phyloP scores from a whole-genome alignment of 2,888 invertebrate genomes.

The Monoplex corrugatus region DNA sequence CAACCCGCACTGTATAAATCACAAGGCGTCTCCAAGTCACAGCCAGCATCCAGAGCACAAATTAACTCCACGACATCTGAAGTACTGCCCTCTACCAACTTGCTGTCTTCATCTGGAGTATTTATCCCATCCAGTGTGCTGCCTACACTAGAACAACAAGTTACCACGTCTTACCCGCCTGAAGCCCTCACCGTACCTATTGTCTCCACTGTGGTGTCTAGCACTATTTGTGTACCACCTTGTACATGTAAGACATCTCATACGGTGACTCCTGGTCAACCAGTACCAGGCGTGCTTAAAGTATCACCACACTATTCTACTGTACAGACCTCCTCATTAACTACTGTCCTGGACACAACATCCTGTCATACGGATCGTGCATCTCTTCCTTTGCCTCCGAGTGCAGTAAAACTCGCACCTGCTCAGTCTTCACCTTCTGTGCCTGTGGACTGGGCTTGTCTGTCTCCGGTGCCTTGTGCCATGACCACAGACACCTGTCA shows the following conservation, averaged over 20 bases:
- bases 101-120: neutral
- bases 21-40: too few species aligned
- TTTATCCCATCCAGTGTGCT: neutral
- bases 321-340: neutral
- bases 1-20: too few species aligned
- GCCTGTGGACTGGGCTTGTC: conserved; percentile 12
- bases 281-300: neutral
- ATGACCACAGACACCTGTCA: too few species aligned
- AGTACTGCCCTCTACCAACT: neutral
- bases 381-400: neutral
- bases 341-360: neutral
- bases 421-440: neutral
- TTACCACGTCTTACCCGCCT: neutral
- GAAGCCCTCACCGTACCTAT: neutral
- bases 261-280: neutral
- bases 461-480: too few species aligned
- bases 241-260: neutral
- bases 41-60: neutral
- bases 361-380: neutral
- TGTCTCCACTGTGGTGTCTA: neutral
- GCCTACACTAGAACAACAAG: neutral
- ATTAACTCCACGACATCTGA: neutral
- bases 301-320: neutral
- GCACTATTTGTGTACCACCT: neutral
- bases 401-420: neutral